These are phyloP conservation scores for Adrianichthys oophorus DNA, from an alignment of 2,797 vertebrate genomes.

Conservation along the genomic window DNA sequence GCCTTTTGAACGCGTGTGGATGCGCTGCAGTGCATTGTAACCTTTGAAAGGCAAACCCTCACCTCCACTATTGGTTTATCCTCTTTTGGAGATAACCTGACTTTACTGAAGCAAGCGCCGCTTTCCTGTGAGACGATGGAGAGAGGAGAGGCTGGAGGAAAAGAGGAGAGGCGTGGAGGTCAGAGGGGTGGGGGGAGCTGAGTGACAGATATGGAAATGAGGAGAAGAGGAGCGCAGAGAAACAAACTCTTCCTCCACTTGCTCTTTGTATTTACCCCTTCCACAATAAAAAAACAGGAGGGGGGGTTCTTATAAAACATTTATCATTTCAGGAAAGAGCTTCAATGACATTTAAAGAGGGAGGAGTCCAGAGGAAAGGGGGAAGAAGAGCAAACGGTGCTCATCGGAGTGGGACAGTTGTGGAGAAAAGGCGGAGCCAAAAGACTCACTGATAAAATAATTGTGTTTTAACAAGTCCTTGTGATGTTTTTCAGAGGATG, in stretches of 20 bases:
- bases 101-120: slow-evolving; percentile 28
- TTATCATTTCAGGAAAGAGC: slow-evolving; percentile 77
- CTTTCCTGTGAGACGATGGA: slow-evolving; percentile 41
- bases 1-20: slow-evolving; percentile 35
- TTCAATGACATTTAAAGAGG: slow-evolving; percentile 75
- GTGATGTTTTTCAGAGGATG: too few species aligned
- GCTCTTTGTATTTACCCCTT: slow-evolving; percentile 78
- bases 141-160: slow-evolving; percentile 43
- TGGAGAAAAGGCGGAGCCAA: slow-evolving; percentile 38
- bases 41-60: slow-evolving; percentile 18
- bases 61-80: slow-evolving; percentile 10
- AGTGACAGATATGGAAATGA: slow-evolving; percentile 75
- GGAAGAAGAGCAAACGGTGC: slow-evolving; percentile 10
- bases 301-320: slow-evolving; percentile 76
- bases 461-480: too few species aligned
- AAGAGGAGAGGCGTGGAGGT: slow-evolving; percentile 56
- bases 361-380: slow-evolving; percentile 34
- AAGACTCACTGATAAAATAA: slow-evolving; percentile 36
- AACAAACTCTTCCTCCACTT: slow-evolving; percentile 61
- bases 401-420: slow-evolving; percentile 32
- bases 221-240: slow-evolving; percentile 57
- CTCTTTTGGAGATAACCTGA: slow-evolving; percentile 20
- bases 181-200: slow-evolving; percentile 42
- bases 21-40: slow-evolving; percentile 1
- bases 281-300: slow-evolving; percentile 53